These are phyloP conservation scores for Malurus elegans DNA, from an alignment of 2,113 vertebrate genomes.

Conservation along the genomic window DNA sequence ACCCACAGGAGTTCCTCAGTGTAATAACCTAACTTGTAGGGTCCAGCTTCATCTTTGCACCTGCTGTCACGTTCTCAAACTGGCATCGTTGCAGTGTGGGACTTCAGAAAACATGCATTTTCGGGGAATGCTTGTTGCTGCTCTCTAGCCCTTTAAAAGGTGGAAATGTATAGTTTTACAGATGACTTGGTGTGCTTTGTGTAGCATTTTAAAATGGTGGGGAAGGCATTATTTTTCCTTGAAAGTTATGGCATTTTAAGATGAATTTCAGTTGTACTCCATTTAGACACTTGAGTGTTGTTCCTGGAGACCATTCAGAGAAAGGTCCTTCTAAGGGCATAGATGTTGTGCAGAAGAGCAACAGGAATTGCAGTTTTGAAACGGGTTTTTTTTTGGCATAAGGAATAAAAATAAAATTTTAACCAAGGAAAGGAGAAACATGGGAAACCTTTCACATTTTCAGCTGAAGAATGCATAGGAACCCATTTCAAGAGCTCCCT, in stretches of 20 bases:
- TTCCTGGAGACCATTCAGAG: not conserved
- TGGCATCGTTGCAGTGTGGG: rapidly evolving
- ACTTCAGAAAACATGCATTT: not conserved
- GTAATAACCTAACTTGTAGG: not conserved
- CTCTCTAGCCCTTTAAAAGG: not conserved
- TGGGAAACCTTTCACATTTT: not conserved
- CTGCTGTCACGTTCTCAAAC: not conserved
- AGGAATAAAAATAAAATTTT: not conserved
- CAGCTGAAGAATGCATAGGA: not conserved
- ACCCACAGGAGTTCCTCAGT: rapidly evolving
- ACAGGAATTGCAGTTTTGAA: not conserved
- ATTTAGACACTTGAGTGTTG: not conserved
- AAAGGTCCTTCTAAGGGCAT: not conserved
- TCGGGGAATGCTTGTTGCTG: not conserved
- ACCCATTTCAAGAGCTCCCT: not conserved
- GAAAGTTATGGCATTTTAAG: not conserved
- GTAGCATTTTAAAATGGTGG: not conserved
- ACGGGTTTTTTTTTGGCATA: not conserved
- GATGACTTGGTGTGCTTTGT: not conserved
- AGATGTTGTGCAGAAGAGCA: not conserved
- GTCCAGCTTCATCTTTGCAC: not conserved
- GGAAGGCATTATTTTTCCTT: not conserved
- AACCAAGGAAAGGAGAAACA: not conserved
- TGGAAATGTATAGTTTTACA: not conserved
- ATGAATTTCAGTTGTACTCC: not conserved